Base-by-base conservation (phyloP, 1,140 invertebrate genomes). In the Nasonia vitripennis region DNA sequence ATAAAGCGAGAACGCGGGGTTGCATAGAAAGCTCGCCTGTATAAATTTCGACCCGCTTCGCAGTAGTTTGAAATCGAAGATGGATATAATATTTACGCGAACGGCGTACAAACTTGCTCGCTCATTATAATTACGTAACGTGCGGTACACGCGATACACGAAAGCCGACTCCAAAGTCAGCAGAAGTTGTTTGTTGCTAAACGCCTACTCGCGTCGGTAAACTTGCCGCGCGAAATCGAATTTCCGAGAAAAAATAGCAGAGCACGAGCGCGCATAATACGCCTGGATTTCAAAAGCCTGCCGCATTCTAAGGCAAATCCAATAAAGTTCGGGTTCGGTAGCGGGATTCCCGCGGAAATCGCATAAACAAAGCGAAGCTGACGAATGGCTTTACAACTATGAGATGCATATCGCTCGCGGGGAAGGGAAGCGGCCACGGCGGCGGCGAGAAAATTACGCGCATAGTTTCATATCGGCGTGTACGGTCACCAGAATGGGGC, bases 391-490 rank as follows among this genome's bases (percentile, higher is more conserved):
- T 74, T 73, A 20, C 27, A 74, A 74, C 17, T 82, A 41, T 27
- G 73, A 75, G 73, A 77, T 75, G 73, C 70, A 83, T 67, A 77
- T 62, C 73, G 51, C 0, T 14, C 74, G 48, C 31, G 70, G 5
- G 27, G 34, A 20, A 20, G 37, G 7, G 55, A 62, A 10, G 48
- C 12, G 14, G 34, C 34, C 34, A 51, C 14, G 14, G 62, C n/a
- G 4, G 62, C n/a, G 9, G 9, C 11, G 45, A 62, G 81, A 83
- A 83, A 75, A 67, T 83, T 75, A 77, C 71, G 31, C 34, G 31
- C 71, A 83, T 83, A 83, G 71, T 83, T 82, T 77, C 51, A 83
- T 83, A 75, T 67, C 37, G 67, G 78, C 12, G 27, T 34, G 11
- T 31, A 45, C 23, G 45, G 45, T 51, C n/a, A 11, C 45, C 31